phyloP scores from a whole-genome alignment of 1,140 invertebrate genomes.

The Bombus fervidus region DNA sequence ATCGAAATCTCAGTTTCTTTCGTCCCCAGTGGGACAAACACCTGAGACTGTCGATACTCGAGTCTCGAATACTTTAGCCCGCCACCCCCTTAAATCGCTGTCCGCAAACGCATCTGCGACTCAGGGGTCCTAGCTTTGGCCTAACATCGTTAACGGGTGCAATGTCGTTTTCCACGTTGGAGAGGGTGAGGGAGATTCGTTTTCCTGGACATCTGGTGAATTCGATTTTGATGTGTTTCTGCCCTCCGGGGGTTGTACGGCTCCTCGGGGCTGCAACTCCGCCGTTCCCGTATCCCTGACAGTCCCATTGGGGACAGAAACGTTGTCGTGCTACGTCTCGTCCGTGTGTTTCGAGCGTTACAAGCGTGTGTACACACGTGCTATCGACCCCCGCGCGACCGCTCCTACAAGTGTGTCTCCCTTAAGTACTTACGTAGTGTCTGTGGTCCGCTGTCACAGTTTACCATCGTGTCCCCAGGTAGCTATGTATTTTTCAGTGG shows the following conservation, averaged over 20 bases:
- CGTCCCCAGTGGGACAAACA: conserved; percentile 34
- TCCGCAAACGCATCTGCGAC: conserved; percentile 66
- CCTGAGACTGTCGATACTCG: conserved; percentile 47
- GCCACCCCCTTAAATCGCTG: conserved; percentile 48
- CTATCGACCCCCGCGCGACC: conserved; percentile 26
- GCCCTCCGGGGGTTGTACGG: conserved; percentile 69
- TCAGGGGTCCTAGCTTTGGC: conserved; percentile 33
- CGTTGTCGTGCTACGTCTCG: conserved; percentile 50
- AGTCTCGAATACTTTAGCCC: conserved; percentile 47
- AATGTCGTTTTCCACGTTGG: conserved; percentile 63
- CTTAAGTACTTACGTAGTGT: conserved; percentile 41
- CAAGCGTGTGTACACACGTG: conserved; percentile 52
- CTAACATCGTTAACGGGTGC: conserved; percentile 73
- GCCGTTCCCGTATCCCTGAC: conserved; percentile 50
- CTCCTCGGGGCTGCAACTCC: conserved; percentile 36
- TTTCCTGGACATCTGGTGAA: conserved; percentile 81
- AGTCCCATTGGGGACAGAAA: conserved; percentile 58
- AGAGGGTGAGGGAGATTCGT: conserved; percentile 65
- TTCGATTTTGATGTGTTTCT: conserved; percentile 83
- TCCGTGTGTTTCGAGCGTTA: conserved; percentile 33
- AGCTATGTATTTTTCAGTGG: conserved; percentile 27
- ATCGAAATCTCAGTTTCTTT: conserved; percentile 41
- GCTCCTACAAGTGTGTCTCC: conserved; percentile 43
- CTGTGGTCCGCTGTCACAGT: conserved; percentile 45
- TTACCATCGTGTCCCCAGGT: conserved; percentile 33